Base-by-base conservation (phyloP, 2,888 invertebrate species). In the Melieria picta region DNA sequence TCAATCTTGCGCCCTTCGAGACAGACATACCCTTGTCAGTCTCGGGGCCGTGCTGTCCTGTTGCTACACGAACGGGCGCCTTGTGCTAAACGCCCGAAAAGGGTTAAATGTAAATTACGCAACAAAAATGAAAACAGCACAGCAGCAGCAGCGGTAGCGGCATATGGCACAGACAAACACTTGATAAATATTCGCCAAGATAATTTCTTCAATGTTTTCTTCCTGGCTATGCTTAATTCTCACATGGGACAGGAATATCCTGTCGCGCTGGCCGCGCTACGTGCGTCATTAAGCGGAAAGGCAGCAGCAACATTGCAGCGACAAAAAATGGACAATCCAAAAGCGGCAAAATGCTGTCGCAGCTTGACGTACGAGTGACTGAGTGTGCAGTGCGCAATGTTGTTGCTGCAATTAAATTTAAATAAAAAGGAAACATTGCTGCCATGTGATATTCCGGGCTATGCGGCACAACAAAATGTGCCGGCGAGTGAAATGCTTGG, bases 61-160 rank as follows among this genome's bases (percentile, higher is more conserved):
- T 11, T 9, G 55, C 56, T 61, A 2, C 30, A 30, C 30, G 30
- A 30, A 30, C 30, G 30, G 30, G 30, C 52, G 46, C 48, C 47
- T 47, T 69, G 13, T 62, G 11, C 55, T 52, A 63, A 56, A 63
- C 30, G 56, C 47, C 55, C 46, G 13, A 69, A 63, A 55, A 63
- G 69, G 69, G 69, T 69, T 69, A 69, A 69, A 69, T 69, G 69
- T 55, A 69, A 69, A 69, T 69, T 69, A 69, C 11, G 56, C 30
- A 45, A 4, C 30, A 61, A 61, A 61, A 7, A 42, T 42, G 42
- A 67, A 67, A 67, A 43, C 47, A 58, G 13, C n/a, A 30, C 48
- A 58, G 16, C 66, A 45, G 7, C 7, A 43, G 47, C 45, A 48
- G 60, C 48, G 60, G 47, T 16, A 48, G 60, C 48, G 60, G 52